These are phyloP conservation scores for Schizotus pectinicornis DNA, from an alignment of 2,888 invertebrate species.

Conservation along the genomic window DNA sequence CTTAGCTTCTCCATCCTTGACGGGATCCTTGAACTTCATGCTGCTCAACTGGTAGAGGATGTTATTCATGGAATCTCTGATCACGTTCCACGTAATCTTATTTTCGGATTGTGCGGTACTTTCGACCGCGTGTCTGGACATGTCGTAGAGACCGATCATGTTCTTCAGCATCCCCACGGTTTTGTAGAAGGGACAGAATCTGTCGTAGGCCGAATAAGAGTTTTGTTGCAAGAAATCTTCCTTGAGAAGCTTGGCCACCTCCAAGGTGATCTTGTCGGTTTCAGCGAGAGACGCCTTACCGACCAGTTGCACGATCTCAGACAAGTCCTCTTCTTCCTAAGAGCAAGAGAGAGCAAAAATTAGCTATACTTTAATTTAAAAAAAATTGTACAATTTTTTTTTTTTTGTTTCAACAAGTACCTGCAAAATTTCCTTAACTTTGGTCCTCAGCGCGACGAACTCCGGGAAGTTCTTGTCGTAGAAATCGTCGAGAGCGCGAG, in stretches of 20 bases:
- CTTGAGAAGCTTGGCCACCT: slow-evolving; percentile 97
- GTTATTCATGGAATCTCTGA: slow-evolving; percentile 95
- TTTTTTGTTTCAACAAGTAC: no score
- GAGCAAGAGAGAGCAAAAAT: no score
- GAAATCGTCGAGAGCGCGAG: slow-evolving; percentile 97
- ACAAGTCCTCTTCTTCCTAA: slow-evolving; percentile 95
- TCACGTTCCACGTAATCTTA: slow-evolving; percentile 98
- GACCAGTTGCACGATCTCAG: slow-evolving; percentile 99
- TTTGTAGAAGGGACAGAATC: slow-evolving; percentile 99
- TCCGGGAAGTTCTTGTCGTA: slow-evolving; percentile 98
- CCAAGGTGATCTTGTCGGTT: slow-evolving; percentile 98
- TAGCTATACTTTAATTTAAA: no score
- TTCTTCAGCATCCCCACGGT: slow-evolving; percentile 98
- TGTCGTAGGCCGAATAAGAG: slow-evolving; percentile 93
- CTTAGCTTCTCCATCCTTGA: slow-evolving; percentile 97
- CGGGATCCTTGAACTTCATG: slow-evolving; percentile 99
- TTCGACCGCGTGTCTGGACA: slow-evolving; percentile 97
- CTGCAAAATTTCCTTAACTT: slow-evolving; percentile 71
- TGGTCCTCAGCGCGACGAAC: slow-evolving; percentile 96
- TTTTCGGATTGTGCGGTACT: slow-evolving; percentile 98
- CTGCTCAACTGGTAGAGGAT: slow-evolving; percentile 96
- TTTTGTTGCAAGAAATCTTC: slow-evolving; percentile 99
- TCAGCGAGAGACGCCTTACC: slow-evolving; percentile 99
- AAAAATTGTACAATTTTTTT: no score
- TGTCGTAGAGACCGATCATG: slow-evolving; percentile 98